These are phyloP conservation scores for Thereva unica DNA, from an alignment of 2,888 invertebrate species.

Conservation along the genomic window DNA sequence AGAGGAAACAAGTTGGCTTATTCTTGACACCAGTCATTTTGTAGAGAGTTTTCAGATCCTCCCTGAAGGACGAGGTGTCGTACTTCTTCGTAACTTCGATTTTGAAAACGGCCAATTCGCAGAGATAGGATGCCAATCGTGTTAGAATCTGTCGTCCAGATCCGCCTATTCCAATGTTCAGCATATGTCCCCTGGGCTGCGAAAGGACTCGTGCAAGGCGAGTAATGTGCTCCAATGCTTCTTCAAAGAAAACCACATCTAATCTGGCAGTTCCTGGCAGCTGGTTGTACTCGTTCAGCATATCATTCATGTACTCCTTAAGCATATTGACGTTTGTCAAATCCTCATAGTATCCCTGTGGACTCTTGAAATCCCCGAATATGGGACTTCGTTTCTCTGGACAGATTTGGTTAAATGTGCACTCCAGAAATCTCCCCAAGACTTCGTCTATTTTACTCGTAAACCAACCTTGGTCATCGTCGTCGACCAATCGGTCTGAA, in stretches of 20 bases:
- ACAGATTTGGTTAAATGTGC: conserved; percentile 79
- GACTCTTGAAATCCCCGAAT: conserved; percentile 81
- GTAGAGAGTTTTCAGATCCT: conserved; percentile 80
- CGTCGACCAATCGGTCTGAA: conserved; percentile 79
- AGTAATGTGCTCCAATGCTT: conserved; percentile 84
- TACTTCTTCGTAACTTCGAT: conserved; percentile 81
- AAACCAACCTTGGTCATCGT: conserved; percentile 79
- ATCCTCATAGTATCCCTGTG: conserved; percentile 79
- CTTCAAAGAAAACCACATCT: conserved; percentile 83
- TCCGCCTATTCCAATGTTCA: conserved; percentile 85
- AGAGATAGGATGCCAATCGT: conserved; percentile 76
- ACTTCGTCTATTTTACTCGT: conserved; percentile 70
- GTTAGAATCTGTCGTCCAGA: conserved; percentile 83
- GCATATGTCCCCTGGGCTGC: conserved; percentile 80
- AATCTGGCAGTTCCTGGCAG: conserved; percentile 77
- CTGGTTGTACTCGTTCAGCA: conserved; percentile 65
- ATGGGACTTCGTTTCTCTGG: conserved; percentile 70
- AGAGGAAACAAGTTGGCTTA: conserved; percentile 77
- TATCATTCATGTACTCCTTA: conserved; percentile 61
- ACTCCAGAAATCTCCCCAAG: conserved; percentile 78
- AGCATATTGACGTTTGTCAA: conserved; percentile 66
- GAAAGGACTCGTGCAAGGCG: conserved; percentile 82
- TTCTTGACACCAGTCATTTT: conserved; percentile 73
- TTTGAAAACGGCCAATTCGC: conserved; percentile 77
- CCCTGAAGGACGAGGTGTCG: conserved; percentile 74